These are phyloP conservation scores for Drosophila greeni DNA, from an alignment of 2,888 invertebrate species.

Conservation along the genomic window DNA sequence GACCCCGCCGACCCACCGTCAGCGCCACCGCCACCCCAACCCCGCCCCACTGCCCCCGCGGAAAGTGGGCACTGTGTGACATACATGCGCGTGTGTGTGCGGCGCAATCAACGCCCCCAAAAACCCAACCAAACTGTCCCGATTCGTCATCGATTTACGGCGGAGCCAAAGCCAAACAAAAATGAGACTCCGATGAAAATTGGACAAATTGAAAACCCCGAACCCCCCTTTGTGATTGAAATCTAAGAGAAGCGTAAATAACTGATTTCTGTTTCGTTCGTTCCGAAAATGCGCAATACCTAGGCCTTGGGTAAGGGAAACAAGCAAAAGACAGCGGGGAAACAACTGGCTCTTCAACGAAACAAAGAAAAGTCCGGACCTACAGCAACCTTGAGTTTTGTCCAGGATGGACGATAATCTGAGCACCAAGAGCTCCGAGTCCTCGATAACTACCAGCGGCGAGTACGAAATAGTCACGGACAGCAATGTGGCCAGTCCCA, in stretches of 20 bases:
- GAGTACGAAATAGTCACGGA: conserved; percentile 85
- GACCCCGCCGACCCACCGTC: conserved; percentile 55
- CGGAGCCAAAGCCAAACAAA: conserved; percentile 58
- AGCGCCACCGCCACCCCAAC: conserved; percentile 55
- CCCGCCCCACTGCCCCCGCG: conserved; percentile 36
- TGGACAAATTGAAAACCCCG: conserved; percentile 47
- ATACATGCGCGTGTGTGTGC: conserved; percentile 45
- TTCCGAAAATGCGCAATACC: conserved; percentile 58
- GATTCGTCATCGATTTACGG: conserved; percentile 76
- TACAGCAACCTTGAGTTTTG: conserved; percentile 55
- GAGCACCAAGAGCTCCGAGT: conserved; percentile 84
- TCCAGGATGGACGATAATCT: conserved; percentile 82
- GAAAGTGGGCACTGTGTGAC: conserved; percentile 31
- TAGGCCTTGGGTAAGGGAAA: conserved; percentile 35
- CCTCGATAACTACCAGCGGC: conserved; percentile 84
- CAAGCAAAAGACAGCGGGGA: conserved; percentile 6
- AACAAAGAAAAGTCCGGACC: conserved; percentile 30
- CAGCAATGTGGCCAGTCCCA: conserved; percentile 76
- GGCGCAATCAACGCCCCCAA: conserved; percentile 65
- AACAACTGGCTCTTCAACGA: not conserved
- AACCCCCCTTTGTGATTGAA: conserved; percentile 1
- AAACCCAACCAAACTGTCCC: conserved; percentile 49
- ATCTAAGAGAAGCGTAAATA: conserved; percentile 16
- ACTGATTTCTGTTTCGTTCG: conserved; percentile 30
- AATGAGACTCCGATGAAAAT: conserved; percentile 63